Evolutionary conservation across 2,888 invertebrate species (phyloP).

Genomic region (Watsonalla cultraria): DNA sequence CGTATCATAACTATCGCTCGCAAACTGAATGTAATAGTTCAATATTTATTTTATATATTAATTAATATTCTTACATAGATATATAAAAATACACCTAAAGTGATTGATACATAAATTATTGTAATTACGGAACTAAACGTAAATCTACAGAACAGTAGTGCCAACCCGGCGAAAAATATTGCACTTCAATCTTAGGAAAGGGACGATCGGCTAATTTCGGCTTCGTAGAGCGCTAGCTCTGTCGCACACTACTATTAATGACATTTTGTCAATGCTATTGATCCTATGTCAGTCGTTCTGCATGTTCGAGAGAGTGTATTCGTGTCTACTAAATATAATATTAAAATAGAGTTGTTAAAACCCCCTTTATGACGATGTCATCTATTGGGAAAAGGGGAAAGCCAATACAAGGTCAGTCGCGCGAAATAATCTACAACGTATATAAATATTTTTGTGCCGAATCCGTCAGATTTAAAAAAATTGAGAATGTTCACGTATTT

Average conservation of each 20-base stretch:
- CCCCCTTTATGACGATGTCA: conserved; percentile 1
- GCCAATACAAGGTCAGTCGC: conserved; percentile 2
- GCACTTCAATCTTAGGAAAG: no score
- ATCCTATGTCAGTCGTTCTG: background rate
- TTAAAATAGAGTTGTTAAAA: background rate
- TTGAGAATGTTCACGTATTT: background rate
- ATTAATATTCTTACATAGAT: no score
- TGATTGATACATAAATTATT: no score
- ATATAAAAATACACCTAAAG: no score
- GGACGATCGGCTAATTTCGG: no score
- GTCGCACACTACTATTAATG: background rate
- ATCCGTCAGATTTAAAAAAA: background rate
- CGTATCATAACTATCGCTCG: no score
- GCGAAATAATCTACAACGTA: background rate
- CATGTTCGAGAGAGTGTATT: background rate
- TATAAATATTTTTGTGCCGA: background rate
- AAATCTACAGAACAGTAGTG: no score
- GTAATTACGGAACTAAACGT: no score
- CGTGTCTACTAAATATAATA: background rate
- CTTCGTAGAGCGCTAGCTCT: background rate
- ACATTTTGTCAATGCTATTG: background rate
- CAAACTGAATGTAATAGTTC: no score
- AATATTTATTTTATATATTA: no score
- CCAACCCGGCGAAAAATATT: no score
- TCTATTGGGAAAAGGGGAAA: conserved; percentile 4